Percentiles rank a stretch among this genome's conserved stretches.
Evolutionary conservation across 2,797 vertebrate genomes (phyloP).

Genomic region (Xiphophorus birchmanni): DNA sequence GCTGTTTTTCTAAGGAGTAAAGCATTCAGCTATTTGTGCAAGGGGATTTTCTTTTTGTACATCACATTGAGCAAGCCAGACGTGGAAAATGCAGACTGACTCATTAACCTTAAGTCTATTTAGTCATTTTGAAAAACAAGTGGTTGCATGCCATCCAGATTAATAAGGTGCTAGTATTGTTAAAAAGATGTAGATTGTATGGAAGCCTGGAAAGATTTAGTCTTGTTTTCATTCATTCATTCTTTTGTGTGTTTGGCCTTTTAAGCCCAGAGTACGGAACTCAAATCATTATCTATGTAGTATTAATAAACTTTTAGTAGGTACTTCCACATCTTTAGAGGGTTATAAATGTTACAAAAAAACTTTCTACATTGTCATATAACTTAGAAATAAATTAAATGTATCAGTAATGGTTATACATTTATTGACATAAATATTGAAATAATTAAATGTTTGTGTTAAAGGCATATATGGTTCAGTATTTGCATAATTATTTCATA

Average conservation of each 20-base stretch:
- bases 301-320: neutral
- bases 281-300: neutral
- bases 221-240: neutral
- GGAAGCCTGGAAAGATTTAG: neutral
- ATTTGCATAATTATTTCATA: neutral
- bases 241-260: neutral
- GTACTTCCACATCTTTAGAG: neutral
- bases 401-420: neutral
- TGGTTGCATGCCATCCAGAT: neutral
- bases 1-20: constrained; percentile 42
- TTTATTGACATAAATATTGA: neutral
- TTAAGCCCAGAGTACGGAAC: neutral
- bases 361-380: neutral
- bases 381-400: neutral
- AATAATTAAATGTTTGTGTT: neutral
- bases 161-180: neutral
- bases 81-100: constrained; percentile 34
- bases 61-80: constrained; percentile 25
- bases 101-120: constrained; percentile 35
- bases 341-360: neutral
- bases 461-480: neutral
- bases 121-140: constrained; percentile 25
- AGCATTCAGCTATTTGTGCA: constrained; percentile 22
- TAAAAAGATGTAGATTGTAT: neutral
- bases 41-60: constrained; percentile 29